Percentiles rank a stretch among this genome's conserved stretches.
Evolutionary conservation across 2,797 vertebrate genomes (phyloP).

Genomic region (Pangasius larnaudii): DNA sequence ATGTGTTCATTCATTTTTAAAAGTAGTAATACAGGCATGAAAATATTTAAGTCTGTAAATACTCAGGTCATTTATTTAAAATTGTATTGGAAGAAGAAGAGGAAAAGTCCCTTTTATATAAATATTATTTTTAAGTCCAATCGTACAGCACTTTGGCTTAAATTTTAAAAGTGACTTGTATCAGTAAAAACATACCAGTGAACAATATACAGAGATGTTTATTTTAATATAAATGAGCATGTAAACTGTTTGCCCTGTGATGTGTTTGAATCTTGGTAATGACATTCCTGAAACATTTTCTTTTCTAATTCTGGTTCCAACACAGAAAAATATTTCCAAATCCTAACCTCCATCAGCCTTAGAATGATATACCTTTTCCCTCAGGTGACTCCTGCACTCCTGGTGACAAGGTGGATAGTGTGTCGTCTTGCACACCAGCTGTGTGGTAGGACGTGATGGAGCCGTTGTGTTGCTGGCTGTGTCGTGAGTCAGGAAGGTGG

Average conservation of each 20-base stretch:
- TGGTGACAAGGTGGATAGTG: conserved; percentile 74
- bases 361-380: conserved; percentile 64
- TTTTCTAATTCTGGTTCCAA: not conserved
- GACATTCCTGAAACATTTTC: not conserved
- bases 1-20: not conserved
- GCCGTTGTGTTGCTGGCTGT: conserved; percentile 70
- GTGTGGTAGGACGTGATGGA: conserved; percentile 53
- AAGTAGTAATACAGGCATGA: too few species aligned
- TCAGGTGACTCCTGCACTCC: conserved; percentile 71
- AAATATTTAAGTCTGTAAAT: not conserved
- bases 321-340: not conserved
- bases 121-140: not conserved
- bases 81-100: not conserved
- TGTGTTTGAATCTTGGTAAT: not conserved
- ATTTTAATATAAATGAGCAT: not conserved
- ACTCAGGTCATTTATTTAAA: not conserved
- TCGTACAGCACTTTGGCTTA: not conserved
- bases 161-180: not conserved
- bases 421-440: conserved; percentile 63
- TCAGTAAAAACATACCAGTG: not conserved
- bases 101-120: not conserved
- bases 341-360: not conserved
- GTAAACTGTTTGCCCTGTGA: not conserved
- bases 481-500: conserved; percentile 60
- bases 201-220: not conserved